Evolutionary conservation across 53 echinoderm and acorn worm species (phyloP).

Genomic region (Mesocentrotus franciscanus): DNA sequence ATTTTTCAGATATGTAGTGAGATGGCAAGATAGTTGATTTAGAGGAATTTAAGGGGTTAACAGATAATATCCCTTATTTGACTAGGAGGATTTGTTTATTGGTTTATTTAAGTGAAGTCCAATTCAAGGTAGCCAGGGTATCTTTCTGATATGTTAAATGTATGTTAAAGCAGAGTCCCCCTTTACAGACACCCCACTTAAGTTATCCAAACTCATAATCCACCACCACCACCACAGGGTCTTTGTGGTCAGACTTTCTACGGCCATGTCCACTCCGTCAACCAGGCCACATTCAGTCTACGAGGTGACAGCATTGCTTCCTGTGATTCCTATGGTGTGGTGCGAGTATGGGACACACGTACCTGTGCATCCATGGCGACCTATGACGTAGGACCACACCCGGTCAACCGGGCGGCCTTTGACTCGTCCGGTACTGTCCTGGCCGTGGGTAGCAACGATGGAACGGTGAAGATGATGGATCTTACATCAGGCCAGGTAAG

Average conservation of each 20-base stretch:
- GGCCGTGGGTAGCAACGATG: conserved; percentile 95
- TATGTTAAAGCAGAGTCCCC: too few relatives aligned
- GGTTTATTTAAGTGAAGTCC: not conserved
- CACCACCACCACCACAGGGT: conserved; percentile 67
- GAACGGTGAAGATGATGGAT: conserved; percentile 93
- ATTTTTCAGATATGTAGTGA: too few relatives aligned
- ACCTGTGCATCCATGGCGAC: conserved; percentile 89
- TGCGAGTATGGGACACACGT: conserved; percentile 92
- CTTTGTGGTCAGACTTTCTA: conserved; percentile 99
- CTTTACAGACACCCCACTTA: too few relatives aligned
- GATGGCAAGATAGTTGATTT: too few relatives aligned
- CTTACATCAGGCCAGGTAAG: conserved; percentile 93
- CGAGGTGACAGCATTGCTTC: conserved; percentile 97
- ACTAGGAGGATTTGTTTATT: not conserved
- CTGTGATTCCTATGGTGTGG: conserved; percentile 94
- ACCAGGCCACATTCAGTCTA: conserved; percentile 91
- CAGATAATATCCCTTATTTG: too few relatives aligned
- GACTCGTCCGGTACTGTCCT: conserved; percentile 91
- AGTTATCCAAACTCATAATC: not conserved
- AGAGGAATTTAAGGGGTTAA: too few relatives aligned
- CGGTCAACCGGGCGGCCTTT: conserved; percentile 89
- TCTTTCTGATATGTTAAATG: too few relatives aligned
- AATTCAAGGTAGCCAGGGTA: too few relatives aligned
- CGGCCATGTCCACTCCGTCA: conserved; percentile 94
- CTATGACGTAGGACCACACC: conserved; percentile 91